Evolutionary conservation across 2,888 invertebrate genomes (phyloP), one percentile per base, ranked within the genome.

Genomic region (Marronus borbonicus): DNA sequence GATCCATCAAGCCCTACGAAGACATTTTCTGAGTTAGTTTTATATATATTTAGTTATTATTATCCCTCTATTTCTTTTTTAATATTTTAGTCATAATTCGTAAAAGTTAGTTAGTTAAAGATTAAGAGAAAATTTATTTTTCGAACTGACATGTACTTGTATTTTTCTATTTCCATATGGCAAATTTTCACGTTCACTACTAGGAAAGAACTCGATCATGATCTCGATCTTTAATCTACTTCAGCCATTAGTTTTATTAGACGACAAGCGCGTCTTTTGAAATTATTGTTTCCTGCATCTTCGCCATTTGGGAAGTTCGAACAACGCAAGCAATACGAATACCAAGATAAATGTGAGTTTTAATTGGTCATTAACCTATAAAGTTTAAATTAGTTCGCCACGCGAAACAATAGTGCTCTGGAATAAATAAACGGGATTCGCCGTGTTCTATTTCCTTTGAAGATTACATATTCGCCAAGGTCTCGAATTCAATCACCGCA

Each of bases 331-430:
- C 8, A 72, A 58, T 72, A 39, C 70, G 36, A 20, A 36, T 3
- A 17, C 58, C 36, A 72, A 72, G 58, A 72, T 72, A 58, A 58
- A 72, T 36, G 58, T 39, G 58, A 72, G 58, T 58, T 72, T 72
- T 39, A 72, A 72, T 72, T 72, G 44, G 58, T 58, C 58, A 72
- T 55, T 55, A 72, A 72, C 72, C 72, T 72, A 72, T 72, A 72
- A 72, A 72, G 58, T 72, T 72, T 72, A 72, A 72, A 72, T 72
- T 72, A 72, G 72, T 72, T 72, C 14, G 36, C 58, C 55, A 58
- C 58, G 60, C 72, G 55, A 58, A 72, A 72, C 72, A 72, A 72
- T 72, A 72, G 72, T 14, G 39, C 20, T 14, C 31, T 39, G 72
- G 72, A 55, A 72, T 72, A 72, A 72, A 72, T 72, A 72, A 72